phyloP scores from a whole-genome alignment of 1,140 invertebrate genomes.

The Lucilia cuprina region DNA sequence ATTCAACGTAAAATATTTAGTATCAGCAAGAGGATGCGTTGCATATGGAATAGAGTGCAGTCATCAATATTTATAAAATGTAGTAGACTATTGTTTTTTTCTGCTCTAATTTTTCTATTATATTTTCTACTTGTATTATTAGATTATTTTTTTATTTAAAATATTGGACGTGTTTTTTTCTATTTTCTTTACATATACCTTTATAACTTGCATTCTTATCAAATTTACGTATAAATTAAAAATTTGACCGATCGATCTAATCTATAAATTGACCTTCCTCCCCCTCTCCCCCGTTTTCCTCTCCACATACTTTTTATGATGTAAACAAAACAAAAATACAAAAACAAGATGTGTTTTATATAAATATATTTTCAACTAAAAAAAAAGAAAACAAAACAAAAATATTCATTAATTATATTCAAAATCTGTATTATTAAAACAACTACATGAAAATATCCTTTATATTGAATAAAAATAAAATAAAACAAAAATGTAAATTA shows the following conservation, averaged over 20 bases:
- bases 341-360: slow-evolving; percentile 15
- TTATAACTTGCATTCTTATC: not conserved
- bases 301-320: not conserved
- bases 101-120: too few relatives aligned
- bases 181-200: not conserved
- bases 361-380: slow-evolving; percentile 12
- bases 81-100: not conserved
- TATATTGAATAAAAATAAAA: slow-evolving; percentile 5
- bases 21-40: not conserved
- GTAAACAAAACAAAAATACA: not conserved
- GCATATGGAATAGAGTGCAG: not conserved
- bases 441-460: slow-evolving; percentile 8
- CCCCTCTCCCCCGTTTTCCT: not conserved
- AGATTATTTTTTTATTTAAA: too few relatives aligned
- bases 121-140: too few relatives aligned
- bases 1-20: not conserved
- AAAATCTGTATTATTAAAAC: slow-evolving; percentile 12
- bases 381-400: not conserved
- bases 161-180: not conserved
- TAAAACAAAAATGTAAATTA: not conserved
- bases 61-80: slow-evolving; percentile 3
- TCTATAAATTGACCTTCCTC: not conserved
- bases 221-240: not conserved
- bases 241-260: not conserved
- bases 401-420: slow-evolving; percentile 15